Evolutionary conservation across 2,888 invertebrate genomes (phyloP), one percentile per base, ranked within the genome.

Genomic region (Lithophane socia): DNA sequence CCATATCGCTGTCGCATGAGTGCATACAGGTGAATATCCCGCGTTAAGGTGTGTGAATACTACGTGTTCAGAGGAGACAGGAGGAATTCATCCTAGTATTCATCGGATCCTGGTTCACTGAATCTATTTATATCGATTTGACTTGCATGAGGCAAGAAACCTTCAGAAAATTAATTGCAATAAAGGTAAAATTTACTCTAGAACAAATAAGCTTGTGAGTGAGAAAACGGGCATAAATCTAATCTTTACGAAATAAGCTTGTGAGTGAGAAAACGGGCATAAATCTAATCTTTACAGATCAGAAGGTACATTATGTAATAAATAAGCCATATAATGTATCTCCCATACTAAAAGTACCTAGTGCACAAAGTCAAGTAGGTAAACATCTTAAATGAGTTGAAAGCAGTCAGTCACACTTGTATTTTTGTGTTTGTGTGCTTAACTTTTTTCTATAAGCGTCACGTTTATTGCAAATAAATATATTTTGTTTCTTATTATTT

Each of bases 41-140:
- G 5, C 7, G 0, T 60, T 21, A 0, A 21, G 24, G 24, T 65
- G 52, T 65, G 24, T 24, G 49, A 52, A 42, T 54, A 13, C 52
- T 42, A 54, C 13, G 18, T 4, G 44, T 21, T 13, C 2, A 54
- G 16, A n/a, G 13, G 9, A 0, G 13, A 29, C 21, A 47, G 24
- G 18, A 47, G 0, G 3, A 24, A 9, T 64, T 44, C 12, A n/a
- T 63, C 64, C 66, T 29, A 21, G 29, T 47, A 16, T 67, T 73
- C 16, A 56, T 67, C 16, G 8, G 12, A 44, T 67, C 73, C 73
- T 73, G 56, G 67, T 73, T 3, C 16, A 12, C 12, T 24, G 56
- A 67, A 67, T 58, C 8, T 67, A 73, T 67, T 67, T 56, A 47
- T 29, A 56, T n/a, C n/a, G 29, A 24, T 29, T 66, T 10, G 13